Conservation (phyloP, 2,797 vertebrate genomes). For the Danio aesculapii region DNA sequence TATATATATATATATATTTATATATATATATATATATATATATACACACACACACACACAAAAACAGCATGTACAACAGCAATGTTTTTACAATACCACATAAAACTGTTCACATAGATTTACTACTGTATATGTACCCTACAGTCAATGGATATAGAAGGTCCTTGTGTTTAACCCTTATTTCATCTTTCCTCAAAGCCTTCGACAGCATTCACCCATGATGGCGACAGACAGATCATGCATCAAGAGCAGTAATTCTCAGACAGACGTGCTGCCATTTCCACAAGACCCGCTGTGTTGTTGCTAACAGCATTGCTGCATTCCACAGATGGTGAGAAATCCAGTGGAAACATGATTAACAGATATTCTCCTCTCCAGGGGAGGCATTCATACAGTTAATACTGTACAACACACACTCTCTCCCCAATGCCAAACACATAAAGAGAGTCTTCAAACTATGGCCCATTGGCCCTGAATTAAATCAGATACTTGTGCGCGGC, state of each 20-base stretch:
- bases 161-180: background rate
- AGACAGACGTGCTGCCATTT: background rate
- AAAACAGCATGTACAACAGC: too few relatives aligned
- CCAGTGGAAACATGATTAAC: slow-evolving; percentile 1
- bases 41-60: too few relatives aligned
- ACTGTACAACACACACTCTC: slow-evolving; percentile 29
- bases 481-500: slow-evolving; percentile 46
- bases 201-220: background rate
- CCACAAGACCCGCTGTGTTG: background rate
- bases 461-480: slow-evolving; percentile 53
- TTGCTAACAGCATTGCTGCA: slow-evolving; percentile 12
- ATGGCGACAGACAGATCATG: slow-evolving; percentile 1
- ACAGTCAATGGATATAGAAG: background rate
- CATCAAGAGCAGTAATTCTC: background rate
- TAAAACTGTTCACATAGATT: too few relatives aligned
- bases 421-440: slow-evolving; percentile 56
- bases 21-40: too few relatives aligned
- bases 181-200: background rate
- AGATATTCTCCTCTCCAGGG: slow-evolving; percentile 7
- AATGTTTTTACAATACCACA: too few relatives aligned
- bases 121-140: too few relatives aligned
- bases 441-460: slow-evolving; percentile 44
- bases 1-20: too few relatives aligned
- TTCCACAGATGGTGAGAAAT: slow-evolving; percentile 25
- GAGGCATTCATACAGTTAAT: slow-evolving; percentile 39